These are phyloP conservation scores for Nyctereutes procyonoides DNA, from an alignment of 2,113 vertebrate genomes.

Conservation along the genomic window DNA sequence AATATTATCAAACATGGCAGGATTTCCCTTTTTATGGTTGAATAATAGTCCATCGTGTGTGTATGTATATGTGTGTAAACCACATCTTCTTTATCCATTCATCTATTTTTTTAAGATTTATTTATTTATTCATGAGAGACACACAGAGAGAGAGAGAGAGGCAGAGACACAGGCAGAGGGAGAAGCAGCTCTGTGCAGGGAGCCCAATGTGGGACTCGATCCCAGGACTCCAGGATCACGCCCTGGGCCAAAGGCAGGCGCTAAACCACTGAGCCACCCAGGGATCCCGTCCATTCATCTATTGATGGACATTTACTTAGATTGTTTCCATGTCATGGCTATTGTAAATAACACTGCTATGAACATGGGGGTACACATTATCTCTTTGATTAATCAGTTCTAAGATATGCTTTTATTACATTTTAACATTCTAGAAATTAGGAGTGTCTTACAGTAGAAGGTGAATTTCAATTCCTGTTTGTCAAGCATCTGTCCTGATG, in stretches of 20 bases:
- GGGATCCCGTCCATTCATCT: neutral
- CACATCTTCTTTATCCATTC: neutral
- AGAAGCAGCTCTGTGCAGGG: too few species aligned
- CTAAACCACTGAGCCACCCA: too few species aligned
- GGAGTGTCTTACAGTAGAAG: neutral
- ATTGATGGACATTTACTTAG: neutral
- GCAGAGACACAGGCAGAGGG: too few species aligned
- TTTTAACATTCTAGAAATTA: neutral
- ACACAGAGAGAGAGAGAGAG: too few species aligned
- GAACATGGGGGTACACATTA: neutral
- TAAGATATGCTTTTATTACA: neutral
- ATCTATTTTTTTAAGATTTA: neutral
- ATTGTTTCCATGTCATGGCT: neutral
- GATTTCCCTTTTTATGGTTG: slow-evolving; percentile 1
- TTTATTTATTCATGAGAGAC: too few species aligned
- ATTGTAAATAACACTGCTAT: neutral
- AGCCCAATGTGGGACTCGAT: too few species aligned
- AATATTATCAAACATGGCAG: neutral
- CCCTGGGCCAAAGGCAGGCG: too few species aligned
- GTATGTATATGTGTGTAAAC: neutral
- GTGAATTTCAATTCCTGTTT: neutral
- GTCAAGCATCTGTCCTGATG: neutral
- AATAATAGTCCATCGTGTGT: neutral
- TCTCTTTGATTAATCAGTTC: neutral
- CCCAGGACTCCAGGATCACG: too few species aligned